These are phyloP conservation scores for Lutraria rhynchaena DNA, from an alignment of 1,140 invertebrate species.

Conservation along the genomic window DNA sequence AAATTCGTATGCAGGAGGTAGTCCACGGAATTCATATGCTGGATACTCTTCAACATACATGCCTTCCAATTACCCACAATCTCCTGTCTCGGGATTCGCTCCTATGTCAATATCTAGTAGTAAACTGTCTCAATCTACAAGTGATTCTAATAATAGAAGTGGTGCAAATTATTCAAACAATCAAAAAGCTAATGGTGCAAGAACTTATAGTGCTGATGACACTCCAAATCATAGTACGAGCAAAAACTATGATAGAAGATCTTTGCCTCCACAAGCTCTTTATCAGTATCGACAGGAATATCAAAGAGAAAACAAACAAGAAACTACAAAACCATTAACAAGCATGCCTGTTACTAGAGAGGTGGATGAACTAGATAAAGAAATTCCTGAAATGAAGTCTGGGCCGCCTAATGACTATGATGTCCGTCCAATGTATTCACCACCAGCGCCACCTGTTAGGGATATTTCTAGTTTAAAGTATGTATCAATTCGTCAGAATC, in stretches of 20 bases:
- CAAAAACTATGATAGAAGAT: slow-evolving; percentile 57
- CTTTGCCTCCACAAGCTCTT: slow-evolving; percentile 64
- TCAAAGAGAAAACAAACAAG: slow-evolving; percentile 59
- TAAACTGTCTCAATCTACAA: background rate
- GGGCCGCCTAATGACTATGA: slow-evolving; percentile 51
- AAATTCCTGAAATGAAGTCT: slow-evolving; percentile 39
- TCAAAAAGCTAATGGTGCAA: slow-evolving; percentile 54
- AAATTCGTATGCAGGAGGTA: slow-evolving; percentile 52
- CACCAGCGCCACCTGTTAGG: slow-evolving; percentile 84
- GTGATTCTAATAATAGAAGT: slow-evolving; percentile 1
- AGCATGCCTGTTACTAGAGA: slow-evolving; percentile 59
- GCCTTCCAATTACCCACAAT: slow-evolving; percentile 29
- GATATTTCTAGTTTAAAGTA: slow-evolving; percentile 88
- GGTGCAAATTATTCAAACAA: slow-evolving; percentile 32
- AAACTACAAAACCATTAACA: slow-evolving; percentile 52
- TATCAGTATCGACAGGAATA: slow-evolving; percentile 65
- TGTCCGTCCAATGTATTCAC: slow-evolving; percentile 61
- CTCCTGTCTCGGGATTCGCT: slow-evolving; percentile 24
- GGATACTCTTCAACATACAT: slow-evolving; percentile 34
- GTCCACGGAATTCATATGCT: slow-evolving; percentile 54
- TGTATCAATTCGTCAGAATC: slow-evolving; percentile 85
- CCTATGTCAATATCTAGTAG: slow-evolving; percentile 43
- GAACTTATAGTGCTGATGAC: slow-evolving; percentile 62
- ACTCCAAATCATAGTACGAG: slow-evolving; percentile 52
- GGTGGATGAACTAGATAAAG: slow-evolving; percentile 51